A percentile compares a stretch with the other conserved stretches of the same genome.
Conservation (phyloP, 2,888 invertebrate genomes). For the Palloptera scutellata region DNA sequence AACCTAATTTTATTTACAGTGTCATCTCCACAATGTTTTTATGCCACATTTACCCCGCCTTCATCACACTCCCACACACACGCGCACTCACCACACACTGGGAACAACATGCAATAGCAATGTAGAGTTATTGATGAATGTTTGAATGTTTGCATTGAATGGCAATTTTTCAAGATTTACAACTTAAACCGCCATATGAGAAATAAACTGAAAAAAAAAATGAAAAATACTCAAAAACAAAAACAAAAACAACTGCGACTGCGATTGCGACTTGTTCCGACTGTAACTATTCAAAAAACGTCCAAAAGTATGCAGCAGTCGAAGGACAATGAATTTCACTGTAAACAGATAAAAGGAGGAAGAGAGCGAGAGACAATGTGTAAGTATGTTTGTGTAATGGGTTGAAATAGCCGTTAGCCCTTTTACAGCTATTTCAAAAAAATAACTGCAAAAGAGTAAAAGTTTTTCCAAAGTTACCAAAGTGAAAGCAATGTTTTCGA, state of each 20-base stretch:
- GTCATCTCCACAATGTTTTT: not conserved
- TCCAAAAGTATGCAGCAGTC: conserved; percentile 9
- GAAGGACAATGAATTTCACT: conserved; percentile 30
- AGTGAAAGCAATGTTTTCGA: conserved; percentile 42
- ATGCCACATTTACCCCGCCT: too few relatives aligned
- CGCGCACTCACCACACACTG: not conserved
- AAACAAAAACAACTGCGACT: conserved; percentile 11
- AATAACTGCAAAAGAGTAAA: conserved; percentile 28
- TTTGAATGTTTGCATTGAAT: conserved; percentile 53
- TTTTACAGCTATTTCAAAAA: conserved; percentile 25
- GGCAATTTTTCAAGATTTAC: conserved; percentile 60
- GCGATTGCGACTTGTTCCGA: not conserved
- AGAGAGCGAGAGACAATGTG: conserved; percentile 33
- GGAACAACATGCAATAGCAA: not conserved
- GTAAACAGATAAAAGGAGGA: not conserved
- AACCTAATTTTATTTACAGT: conserved; percentile 19
- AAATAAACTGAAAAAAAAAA: conserved; percentile 17
- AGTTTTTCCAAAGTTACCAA: conserved; percentile 42
- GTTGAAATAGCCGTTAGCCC: conserved; percentile 47
- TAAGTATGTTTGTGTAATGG: conserved; percentile 42
- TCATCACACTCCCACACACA: too few relatives aligned
- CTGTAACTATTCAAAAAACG: not conserved
- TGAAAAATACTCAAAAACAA: conserved; percentile 16
- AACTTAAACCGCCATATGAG: conserved; percentile 41
- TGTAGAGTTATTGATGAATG: conserved; percentile 39